Evolutionary conservation across 2,888 invertebrate species (phyloP).

Genomic region (Xestia c-nigrum): DNA sequence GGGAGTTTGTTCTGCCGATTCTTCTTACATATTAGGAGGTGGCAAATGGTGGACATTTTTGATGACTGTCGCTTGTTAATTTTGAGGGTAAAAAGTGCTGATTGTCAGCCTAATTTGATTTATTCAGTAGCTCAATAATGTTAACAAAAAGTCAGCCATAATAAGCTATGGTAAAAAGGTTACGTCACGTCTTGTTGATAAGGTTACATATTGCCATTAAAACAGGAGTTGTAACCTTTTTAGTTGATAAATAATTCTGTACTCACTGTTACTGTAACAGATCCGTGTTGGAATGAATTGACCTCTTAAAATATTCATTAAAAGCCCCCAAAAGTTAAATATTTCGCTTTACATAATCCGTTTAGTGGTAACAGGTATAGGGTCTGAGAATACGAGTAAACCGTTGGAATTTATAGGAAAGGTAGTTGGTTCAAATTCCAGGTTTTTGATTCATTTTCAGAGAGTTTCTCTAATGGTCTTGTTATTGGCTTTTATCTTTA

Average conservation of each 20-base stretch:
- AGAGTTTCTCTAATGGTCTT: not conserved
- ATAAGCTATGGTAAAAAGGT: not conserved
- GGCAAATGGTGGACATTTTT: not conserved
- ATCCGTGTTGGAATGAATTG: slow-evolving; percentile 6
- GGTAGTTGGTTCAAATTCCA: not conserved
- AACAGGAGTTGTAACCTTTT: not conserved
- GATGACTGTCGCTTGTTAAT: too few species aligned
- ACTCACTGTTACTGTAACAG: not conserved
- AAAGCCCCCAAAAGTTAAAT: slow-evolving; percentile 21
- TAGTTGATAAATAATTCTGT: not conserved
- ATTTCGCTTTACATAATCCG: slow-evolving; percentile 28
- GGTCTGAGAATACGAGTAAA: not conserved
- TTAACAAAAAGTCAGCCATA: not conserved
- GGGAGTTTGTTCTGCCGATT: not conserved
- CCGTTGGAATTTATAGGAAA: not conserved
- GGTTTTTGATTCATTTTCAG: not conserved
- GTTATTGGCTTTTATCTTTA: not conserved
- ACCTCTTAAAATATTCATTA: slow-evolving; percentile 45
- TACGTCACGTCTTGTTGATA: not conserved
- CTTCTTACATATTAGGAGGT: not conserved
- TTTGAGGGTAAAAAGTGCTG: not conserved
- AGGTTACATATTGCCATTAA: not conserved
- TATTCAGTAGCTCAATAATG: not conserved
- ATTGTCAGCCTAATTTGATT: not conserved
- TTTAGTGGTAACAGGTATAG: slow-evolving; percentile 11